Evolutionary conservation across 2,888 invertebrate species (phyloP).

Genomic region (Eristalinus aeneus): DNA sequence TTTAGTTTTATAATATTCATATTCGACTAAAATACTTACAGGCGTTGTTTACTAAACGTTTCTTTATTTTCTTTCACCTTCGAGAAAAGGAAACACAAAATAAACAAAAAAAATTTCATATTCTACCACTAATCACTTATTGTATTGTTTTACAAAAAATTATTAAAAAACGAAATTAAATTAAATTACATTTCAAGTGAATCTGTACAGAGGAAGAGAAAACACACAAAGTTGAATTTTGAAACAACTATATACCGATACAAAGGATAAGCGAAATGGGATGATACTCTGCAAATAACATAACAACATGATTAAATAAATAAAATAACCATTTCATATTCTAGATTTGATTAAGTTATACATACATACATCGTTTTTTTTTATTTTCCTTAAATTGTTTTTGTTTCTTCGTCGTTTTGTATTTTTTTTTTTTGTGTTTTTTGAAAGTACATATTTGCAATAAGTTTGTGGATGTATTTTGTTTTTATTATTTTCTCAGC

Average conservation of each 20-base stretch:
- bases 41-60: conserved; percentile 56
- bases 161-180: conserved; percentile 15
- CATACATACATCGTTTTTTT: background rate
- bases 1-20: conserved; percentile 58
- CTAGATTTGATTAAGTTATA: conserved; percentile 59
- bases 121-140: conserved; percentile 64
- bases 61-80: conserved; percentile 16
- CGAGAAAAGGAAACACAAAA: conserved; percentile 8
- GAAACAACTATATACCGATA: background rate
- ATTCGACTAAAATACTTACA: conserved; percentile 70
- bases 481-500: conserved; percentile 4
- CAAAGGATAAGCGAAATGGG: background rate
- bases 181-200: conserved; percentile 9
- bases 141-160: conserved; percentile 11
- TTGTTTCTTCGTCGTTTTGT: conserved; percentile 6
- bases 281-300: background rate
- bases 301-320: conserved; percentile 31
- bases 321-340: conserved; percentile 57
- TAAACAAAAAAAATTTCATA: conserved; percentile 52
- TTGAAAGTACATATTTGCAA: conserved; percentile 45
- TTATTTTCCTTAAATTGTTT: background rate
- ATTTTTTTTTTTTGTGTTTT: conserved; percentile 14
- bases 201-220: conserved; percentile 13
- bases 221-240: conserved; percentile 17
- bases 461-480: conserved; percentile 37